Conservation (phyloP, 2,888 invertebrate species). For the Pyrrhosoma nymphula region DNA sequence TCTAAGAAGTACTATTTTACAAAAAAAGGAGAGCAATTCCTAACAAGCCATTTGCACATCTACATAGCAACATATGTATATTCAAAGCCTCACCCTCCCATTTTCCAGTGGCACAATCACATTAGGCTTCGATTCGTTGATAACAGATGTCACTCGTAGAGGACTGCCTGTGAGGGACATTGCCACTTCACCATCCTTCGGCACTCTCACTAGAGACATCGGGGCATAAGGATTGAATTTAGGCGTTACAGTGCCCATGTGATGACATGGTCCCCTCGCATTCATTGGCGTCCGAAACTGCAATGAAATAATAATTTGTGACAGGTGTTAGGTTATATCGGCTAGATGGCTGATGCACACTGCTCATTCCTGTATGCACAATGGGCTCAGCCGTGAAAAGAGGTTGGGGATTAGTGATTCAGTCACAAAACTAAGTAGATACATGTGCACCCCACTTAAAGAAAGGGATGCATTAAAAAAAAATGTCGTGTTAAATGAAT, state of each 20-base stretch:
- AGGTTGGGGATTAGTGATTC: neutral
- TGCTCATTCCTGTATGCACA: neutral
- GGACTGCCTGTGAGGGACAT: constrained; percentile 86
- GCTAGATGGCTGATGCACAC: neutral
- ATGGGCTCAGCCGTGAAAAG: neutral
- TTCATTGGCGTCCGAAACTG: neutral
- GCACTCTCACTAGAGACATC: constrained; percentile 82
- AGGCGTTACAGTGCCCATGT: neutral
- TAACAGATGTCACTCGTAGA: constrained; percentile 80
- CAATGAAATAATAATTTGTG: neutral
- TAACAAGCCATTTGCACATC: too few relatives aligned
- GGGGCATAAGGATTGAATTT: constrained; percentile 81
- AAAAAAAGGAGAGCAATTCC: too few relatives aligned
- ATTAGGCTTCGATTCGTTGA: constrained; percentile 81
- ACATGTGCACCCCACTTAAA: too few relatives aligned
- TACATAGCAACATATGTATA: neutral
- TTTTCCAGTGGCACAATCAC: constrained; percentile 84
- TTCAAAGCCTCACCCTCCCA: constrained; percentile 78
- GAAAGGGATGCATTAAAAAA: too few relatives aligned
- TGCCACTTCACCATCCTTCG: constrained; percentile 84
- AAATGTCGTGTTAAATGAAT: too few relatives aligned
- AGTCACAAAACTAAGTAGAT: neutral
- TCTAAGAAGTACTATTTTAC: too few relatives aligned
- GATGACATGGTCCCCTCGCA: neutral
- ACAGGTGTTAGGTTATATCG: neutral